phyloP scores from a whole-genome alignment of 2,888 invertebrate species.

The Dendrolimus pini region DNA sequence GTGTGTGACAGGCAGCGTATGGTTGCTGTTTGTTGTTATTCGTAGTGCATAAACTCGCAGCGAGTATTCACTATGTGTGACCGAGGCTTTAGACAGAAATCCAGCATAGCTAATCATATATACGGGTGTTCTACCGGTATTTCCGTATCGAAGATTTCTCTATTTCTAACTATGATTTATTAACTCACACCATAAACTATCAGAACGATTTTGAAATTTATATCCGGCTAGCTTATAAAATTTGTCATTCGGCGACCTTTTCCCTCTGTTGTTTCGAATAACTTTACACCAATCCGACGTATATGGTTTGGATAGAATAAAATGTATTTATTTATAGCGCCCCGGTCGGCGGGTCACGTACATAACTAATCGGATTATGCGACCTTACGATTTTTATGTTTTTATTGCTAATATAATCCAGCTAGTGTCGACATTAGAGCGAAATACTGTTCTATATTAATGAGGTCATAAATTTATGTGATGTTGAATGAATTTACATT shows the following conservation, averaged over 20 bases:
- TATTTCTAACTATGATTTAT: too few relatives aligned
- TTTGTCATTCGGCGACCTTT: neutral
- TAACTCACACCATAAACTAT: too few relatives aligned
- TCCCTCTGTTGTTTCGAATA: neutral
- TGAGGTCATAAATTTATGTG: neutral
- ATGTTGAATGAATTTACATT: neutral
- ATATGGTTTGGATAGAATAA: neutral
- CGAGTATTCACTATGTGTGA: too few relatives aligned
- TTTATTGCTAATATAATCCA: constrained; percentile 10
- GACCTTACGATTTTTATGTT: constrained; percentile 11
- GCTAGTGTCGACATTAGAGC: neutral
- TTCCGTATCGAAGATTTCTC: too few relatives aligned
- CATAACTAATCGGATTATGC: constrained; percentile 7
- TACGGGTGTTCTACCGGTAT: too few relatives aligned
- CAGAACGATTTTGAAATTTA: too few relatives aligned
- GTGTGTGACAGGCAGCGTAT: too few relatives aligned
- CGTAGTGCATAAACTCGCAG: too few relatives aligned
- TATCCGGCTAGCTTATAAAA: neutral
- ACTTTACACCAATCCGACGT: neutral
- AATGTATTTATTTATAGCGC: neutral
- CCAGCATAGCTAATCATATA: too few relatives aligned
- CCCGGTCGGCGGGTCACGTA: neutral
- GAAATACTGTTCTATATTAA: neutral
- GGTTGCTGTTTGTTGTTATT: too few relatives aligned
- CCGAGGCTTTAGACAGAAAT: too few relatives aligned